Evolutionary conservation across 2,888 invertebrate genomes (phyloP), one percentile per base, ranked within the genome.

Genomic region (Apomyelois bistriatella): DNA sequence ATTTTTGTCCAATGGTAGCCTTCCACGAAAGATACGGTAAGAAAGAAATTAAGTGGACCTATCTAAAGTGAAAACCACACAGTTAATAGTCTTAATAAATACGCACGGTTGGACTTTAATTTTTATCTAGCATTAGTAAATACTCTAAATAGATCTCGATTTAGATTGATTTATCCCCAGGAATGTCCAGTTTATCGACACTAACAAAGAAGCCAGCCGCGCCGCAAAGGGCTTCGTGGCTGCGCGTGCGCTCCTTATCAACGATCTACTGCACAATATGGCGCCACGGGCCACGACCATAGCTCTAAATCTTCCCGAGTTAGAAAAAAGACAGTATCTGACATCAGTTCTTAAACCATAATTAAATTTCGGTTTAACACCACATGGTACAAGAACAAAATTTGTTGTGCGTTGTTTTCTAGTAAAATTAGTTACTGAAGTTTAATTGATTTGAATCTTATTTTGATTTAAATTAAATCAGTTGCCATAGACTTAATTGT

Each of bases 211-310:
- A 42, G 40, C 5, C 32, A n/a, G 17, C 42, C 43, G 35, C 42
- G 8, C 37, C 61, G 56, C 59, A 70, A 64, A 58, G 47, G 40
- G 46, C 51, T 48, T 48, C 48, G 51, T 41, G 57, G 57, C 65
- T 60, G 71, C 71, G 70, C 70, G 72, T 68, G 71, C 64, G 66
- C 53, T 53, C 54, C 56, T 68, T 77, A 79, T 79, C 77, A 58
- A 55, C 57, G 63, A 79, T 78, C 78, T 65, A 55, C 54, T 65
- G 70, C 69, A 57, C 64, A 70, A 74, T 74, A 77, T 79, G 79
- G 81, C 82, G 83, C 79, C 81, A 69, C 55, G 62, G 59, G 83
- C 79, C 81, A 68, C 55, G 62, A 59, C 65, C 67, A 64, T 69
- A 64, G 67, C 73, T 67, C 70, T 79, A 77, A 81, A 80, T 78